Evolutionary conservation across 2,888 invertebrate genomes (phyloP), one percentile per base, ranked within the genome.

Genomic region (Aphrophora alni): DNA sequence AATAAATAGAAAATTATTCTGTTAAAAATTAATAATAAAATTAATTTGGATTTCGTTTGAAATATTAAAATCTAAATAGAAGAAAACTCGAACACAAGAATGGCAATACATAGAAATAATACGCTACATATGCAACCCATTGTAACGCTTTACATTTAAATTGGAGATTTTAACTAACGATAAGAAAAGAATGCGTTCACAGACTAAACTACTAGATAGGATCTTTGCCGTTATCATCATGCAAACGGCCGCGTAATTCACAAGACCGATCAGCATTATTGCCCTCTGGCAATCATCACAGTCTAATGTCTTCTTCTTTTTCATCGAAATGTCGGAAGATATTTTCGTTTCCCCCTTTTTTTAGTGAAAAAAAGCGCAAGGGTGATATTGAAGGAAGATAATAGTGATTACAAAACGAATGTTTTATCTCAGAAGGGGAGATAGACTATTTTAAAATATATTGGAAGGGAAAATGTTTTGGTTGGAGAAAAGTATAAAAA

Each of bases 251-350:
- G 59, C 21, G 59, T 59, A 59, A 59, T 59, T 59, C 59, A 7
- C 14, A 21, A 4, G 59, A 21, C 59, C 59, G 59, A 59, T 59
- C 59, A 59, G 21, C 59, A 14, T 59, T 59, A 59, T 59, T 59
- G n/a, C 59, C 59, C 59, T 44, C 21, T 3, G 59, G 59, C 59
- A 59, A 59, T 59, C 59, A 59, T 59, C 38, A 74, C 33, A 33
- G 33, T 24, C 74, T 74, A 78, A 78, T 78, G 71, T 78, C 51
- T 44, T 78, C 27, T 77, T 70, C 72, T 78, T 78, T 78, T 71
- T 71, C 72, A 51, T 78, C 78, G 59, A 27, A 78, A 78, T 28
- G 71, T 44, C 78, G 78, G 78, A 72, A 78, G 78, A 72, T 78
- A 72, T 78, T 78, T 78, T 73, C 72, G 44, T 70, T 38, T 38